Evolutionary conservation across 2,113 vertebrate species (phyloP).

Genomic region (Varanus salvator): DNA sequence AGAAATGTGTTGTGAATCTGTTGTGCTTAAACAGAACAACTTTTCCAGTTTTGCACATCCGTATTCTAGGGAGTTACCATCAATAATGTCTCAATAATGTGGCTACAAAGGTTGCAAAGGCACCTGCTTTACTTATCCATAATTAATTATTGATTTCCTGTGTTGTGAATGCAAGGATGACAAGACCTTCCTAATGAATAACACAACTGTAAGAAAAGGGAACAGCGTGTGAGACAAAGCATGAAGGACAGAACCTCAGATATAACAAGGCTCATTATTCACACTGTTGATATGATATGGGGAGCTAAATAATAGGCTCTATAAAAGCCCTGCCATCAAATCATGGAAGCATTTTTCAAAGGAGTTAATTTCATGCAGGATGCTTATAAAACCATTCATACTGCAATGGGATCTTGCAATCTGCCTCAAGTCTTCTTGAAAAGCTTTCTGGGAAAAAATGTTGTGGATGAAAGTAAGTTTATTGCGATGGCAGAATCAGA

Average conservation of each 20-base stretch:
- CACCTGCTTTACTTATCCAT: conserved; percentile 60
- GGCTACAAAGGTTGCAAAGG: conserved; percentile 38
- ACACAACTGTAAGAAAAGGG: conserved; percentile 48
- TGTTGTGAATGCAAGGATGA: conserved; percentile 54
- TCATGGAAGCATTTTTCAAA: conserved; percentile 57
- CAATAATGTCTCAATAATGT: neutral
- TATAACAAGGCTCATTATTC: conserved; percentile 39
- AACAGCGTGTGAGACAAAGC: conserved; percentile 52
- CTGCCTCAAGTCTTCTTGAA: neutral
- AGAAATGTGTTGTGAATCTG: too few relatives aligned
- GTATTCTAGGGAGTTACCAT: neutral
- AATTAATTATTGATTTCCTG: conserved; percentile 78
- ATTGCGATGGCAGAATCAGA: neutral
- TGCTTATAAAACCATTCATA: neutral
- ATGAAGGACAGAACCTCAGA: conserved; percentile 58
- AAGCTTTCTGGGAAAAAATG: neutral
- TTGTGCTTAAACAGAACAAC: too few relatives aligned
- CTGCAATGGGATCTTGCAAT: neutral
- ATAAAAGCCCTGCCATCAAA: conserved; percentile 50
- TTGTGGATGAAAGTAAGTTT: neutral
- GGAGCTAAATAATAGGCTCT: conserved; percentile 32
- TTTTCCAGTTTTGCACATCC: too few relatives aligned
- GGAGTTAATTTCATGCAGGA: conserved; percentile 22
- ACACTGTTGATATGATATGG: conserved; percentile 34
- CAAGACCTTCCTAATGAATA: conserved; percentile 61